These are phyloP conservation scores for Ips nitidus DNA, from an alignment of 1,140 invertebrate species.

Conservation along the genomic window DNA sequence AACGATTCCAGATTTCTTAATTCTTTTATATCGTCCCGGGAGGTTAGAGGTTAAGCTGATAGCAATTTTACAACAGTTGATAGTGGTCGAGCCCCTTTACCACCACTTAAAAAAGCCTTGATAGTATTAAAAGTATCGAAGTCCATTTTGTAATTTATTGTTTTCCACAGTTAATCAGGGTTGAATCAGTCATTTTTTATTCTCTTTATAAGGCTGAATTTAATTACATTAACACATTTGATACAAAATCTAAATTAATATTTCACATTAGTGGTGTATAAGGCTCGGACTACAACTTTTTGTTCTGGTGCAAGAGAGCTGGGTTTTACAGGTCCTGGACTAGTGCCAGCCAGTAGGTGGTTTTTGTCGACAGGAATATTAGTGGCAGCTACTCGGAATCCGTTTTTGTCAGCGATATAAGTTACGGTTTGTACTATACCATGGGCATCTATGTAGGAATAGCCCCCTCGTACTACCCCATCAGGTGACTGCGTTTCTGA, in stretches of 20 bases:
- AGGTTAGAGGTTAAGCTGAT: slow-evolving; percentile 28
- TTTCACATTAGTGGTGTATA: slow-evolving; percentile 33
- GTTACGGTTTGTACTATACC: slow-evolving; percentile 66
- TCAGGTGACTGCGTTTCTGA: slow-evolving; percentile 64
- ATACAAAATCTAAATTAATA: slow-evolving; percentile 18
- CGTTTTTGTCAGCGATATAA: slow-evolving; percentile 67
- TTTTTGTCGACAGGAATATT: slow-evolving; percentile 56
- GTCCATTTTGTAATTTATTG: too few relatives aligned
- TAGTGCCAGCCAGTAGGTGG: slow-evolving; percentile 1
- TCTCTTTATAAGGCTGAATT: too few relatives aligned
- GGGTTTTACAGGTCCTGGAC: neutral
- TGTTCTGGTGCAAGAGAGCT: slow-evolving; percentile 3
- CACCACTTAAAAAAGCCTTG: too few relatives aligned
- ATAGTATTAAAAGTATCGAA: too few relatives aligned
- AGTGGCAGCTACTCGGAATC: slow-evolving; percentile 65
- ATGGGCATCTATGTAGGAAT: slow-evolving; percentile 71
- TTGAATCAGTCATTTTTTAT: too few relatives aligned
- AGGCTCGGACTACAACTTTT: slow-evolving; percentile 23
- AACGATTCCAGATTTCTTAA: slow-evolving; percentile 6
- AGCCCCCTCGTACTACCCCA: slow-evolving; percentile 67
- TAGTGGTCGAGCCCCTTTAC: slow-evolving; percentile 26
- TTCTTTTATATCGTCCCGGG: slow-evolving; percentile 30
- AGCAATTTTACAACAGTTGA: slow-evolving; percentile 20
- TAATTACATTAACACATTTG: too few relatives aligned
- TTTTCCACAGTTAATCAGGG: too few relatives aligned